A percentile compares a stretch with the other conserved stretches of the same genome.
These are phyloP conservation scores for Agelas oroides DNA, from an alignment of 37 sponge, comb jelly and placozoan genomes.

Conservation along the genomic window DNA sequence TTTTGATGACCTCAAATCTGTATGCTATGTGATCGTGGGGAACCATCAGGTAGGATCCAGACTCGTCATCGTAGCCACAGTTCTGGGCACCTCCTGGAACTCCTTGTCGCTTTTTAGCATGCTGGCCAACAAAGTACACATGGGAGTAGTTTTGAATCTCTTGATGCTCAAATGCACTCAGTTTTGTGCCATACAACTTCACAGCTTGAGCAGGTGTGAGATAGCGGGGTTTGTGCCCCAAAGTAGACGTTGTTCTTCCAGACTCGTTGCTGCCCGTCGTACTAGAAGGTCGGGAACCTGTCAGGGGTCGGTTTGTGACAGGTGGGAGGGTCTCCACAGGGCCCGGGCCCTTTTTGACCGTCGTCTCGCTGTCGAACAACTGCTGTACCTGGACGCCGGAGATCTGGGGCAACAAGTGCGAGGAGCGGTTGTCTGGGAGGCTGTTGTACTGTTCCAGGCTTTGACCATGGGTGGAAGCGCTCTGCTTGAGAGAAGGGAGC, in stretches of 20 bases:
- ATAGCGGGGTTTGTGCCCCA: conserved; percentile 55
- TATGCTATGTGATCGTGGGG: conserved; percentile 95
- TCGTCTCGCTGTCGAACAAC: conserved; percentile 39
- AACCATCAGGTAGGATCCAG: conserved; percentile 84
- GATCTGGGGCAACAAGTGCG: conserved; percentile 56
- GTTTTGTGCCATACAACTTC: conserved; percentile 92
- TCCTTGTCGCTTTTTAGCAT: conserved; percentile 91
- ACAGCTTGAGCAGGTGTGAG: conserved; percentile 91
- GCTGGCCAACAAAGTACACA: conserved; percentile 95
- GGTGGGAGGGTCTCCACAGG: conserved; percentile 44
- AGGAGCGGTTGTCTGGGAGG: conserved; percentile 31
- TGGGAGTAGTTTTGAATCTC: conserved; percentile 87
- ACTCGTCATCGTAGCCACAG: conserved; percentile 94
- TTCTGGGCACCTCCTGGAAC: conserved; percentile 87
- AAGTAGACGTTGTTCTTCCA: conserved; percentile 28
- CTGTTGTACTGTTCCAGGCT: conserved; percentile 31
- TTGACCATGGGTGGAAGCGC: background rate
- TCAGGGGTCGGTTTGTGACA: conserved; percentile 61
- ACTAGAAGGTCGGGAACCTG: conserved; percentile 27
- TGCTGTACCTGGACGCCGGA: conserved; percentile 82
- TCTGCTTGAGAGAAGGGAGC: conserved; percentile 55
- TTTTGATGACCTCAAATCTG: conserved; percentile 95
- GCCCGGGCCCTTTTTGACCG: background rate
- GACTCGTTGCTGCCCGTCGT: conserved; percentile 1
- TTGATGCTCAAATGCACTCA: conserved; percentile 93